Evolutionary conservation across 2,113 vertebrate genomes (phyloP), one percentile per base, ranked within the genome.

Genomic region (Pelodiscus sinensis): DNA sequence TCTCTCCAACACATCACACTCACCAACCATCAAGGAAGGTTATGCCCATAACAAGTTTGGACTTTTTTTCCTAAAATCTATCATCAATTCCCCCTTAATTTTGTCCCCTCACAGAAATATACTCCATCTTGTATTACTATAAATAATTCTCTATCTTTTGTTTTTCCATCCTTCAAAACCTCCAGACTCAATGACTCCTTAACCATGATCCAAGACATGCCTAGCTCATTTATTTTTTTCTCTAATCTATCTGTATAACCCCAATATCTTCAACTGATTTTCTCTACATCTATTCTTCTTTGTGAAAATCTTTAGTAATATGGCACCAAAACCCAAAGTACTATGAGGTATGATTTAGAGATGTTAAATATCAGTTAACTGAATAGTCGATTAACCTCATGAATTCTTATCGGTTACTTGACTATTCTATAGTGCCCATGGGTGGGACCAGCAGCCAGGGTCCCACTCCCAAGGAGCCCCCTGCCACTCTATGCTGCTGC

Each of bases 321-420:
- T 2, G 12, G 25, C 0, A 15, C 2, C 3, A n/a, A 38, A 58
- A 51, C 0, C 4, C 55, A 14, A 27, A 1, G 1, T 4, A 38
- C 54, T 35, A 44, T 5, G 19, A 19, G 4, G 11, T 2, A 54
- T 1, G 11, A 13, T 44, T 44, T 44, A 44, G 5, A 44, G 44
- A 44, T 44, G 44, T 44, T 44, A 44, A 44, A 44, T 44, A 44
- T 44, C 44, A 44, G 44, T 44, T 44, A 44, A 44, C 4, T 44
- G 44, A 44, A 44, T 44, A 44, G 44, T 44, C 44, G 44, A 44
- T 44, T 44, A 44, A 44, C 44, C 44, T 44, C 44, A 44, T 44
- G 44, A 44, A 44, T 44, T 6, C 44, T 44, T 44, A 44, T 44
- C 44, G 44, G 44, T 44, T 44, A 44, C 44, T 44, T 44, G 44